A percentile compares a stretch with the other conserved stretches of the same genome.
Conservation (phyloP, 2,113 vertebrate genomes). For the Callionymus lyra region DNA sequence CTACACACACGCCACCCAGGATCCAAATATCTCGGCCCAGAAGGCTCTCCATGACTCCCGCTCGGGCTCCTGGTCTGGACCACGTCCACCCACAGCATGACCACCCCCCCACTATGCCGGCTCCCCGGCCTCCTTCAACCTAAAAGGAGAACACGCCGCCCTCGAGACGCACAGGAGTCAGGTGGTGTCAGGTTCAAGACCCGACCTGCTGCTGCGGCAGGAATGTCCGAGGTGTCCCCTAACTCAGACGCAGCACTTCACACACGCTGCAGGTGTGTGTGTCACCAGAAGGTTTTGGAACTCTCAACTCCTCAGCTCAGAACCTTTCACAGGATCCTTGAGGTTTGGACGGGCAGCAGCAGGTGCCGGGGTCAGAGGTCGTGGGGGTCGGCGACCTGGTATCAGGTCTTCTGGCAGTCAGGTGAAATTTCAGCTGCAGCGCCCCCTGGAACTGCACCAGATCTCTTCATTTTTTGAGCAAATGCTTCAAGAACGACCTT, state of each 20-base stretch:
- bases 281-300: too few species aligned
- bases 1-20: constrained; percentile 75
- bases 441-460: too few species aligned
- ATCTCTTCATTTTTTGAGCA: too few species aligned
- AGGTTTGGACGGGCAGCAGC: too few species aligned
- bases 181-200: constrained; percentile 66
- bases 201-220: constrained; percentile 42
- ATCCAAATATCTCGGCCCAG: constrained; percentile 69
- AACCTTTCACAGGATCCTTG: too few species aligned
- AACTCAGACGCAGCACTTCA: constrained; percentile 55
- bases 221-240: constrained; percentile 45
- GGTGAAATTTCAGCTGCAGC: too few species aligned
- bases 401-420: too few species aligned
- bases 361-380: too few species aligned
- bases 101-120: constrained; percentile 35
- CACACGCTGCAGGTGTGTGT: constrained; percentile 1
- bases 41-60: constrained; percentile 14
- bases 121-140: constrained; percentile 49
- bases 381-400: too few species aligned
- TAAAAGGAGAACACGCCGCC: constrained; percentile 76
- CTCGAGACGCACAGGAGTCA: constrained; percentile 72
- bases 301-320: too few species aligned
- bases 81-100: constrained; percentile 24
- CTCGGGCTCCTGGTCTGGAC: constrained; percentile 15
- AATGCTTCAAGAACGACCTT: too few species aligned